These are phyloP conservation scores for Zaprionus lachaisei DNA, from an alignment of 1,140 invertebrate genomes.

Conservation along the genomic window DNA sequence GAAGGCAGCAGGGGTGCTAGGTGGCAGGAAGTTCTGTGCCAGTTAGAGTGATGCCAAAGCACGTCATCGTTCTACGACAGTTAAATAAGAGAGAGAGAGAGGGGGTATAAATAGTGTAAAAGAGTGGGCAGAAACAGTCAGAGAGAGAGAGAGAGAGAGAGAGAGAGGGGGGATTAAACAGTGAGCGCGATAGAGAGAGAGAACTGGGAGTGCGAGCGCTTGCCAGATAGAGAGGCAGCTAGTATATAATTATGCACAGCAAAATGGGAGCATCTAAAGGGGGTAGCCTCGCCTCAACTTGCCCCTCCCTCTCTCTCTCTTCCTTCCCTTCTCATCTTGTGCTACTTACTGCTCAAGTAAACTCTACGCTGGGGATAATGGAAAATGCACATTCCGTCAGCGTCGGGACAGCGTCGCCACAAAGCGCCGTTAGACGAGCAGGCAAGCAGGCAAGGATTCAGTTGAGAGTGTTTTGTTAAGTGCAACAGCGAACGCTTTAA, in stretches of 20 bases:
- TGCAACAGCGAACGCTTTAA: conserved; percentile 42
- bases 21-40: conserved; percentile 70
- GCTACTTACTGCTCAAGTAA: conserved; percentile 65
- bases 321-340: conserved; percentile 21
- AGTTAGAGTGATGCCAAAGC: conserved; percentile 69
- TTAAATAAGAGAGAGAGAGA: conserved; percentile 4
- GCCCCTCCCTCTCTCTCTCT: neutral
- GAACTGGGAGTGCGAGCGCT: neutral
- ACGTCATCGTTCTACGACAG: conserved; percentile 64
- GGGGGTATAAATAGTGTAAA: neutral
- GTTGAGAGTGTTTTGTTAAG: conserved; percentile 47
- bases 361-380: conserved; percentile 48
- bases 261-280: conserved; percentile 63
- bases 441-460: conserved; percentile 61
- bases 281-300: conserved; percentile 11
- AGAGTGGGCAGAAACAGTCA: neutral
- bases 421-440: conserved; percentile 62
- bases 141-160: neutral
- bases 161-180: neutral
- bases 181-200: neutral
- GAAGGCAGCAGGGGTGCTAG: neutral
- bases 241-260: conserved; percentile 70
- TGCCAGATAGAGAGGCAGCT: neutral
- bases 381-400: conserved; percentile 72
- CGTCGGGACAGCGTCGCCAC: conserved; percentile 37